These are phyloP conservation scores for Thermophis baileyi DNA, from an alignment of 2,113 vertebrate species.

Conservation along the genomic window DNA sequence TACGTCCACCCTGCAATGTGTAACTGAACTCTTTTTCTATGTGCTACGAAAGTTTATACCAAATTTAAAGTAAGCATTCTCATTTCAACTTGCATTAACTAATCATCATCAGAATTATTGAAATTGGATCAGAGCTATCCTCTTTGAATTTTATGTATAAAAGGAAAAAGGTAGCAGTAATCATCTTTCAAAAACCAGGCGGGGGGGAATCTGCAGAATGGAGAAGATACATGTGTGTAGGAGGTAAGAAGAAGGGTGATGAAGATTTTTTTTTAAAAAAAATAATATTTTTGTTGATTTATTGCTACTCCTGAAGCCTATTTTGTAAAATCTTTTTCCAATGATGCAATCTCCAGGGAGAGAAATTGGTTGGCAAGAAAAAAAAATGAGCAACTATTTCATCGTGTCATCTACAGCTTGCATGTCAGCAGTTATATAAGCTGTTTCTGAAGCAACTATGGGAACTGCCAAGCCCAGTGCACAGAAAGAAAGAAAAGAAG, in stretches of 20 bases:
- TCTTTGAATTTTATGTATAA: neutral
- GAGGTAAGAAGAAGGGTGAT: neutral
- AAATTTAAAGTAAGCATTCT: neutral
- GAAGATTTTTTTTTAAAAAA: slow-evolving; percentile 29
- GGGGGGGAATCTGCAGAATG: neutral
- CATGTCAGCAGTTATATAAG: slow-evolving; percentile 10
- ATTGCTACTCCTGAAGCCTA: slow-evolving; percentile 46
- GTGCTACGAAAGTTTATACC: neutral
- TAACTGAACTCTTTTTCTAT: neutral
- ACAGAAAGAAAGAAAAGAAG: neutral
- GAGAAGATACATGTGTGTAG: neutral
- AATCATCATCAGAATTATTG: neutral
- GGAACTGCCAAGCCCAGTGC: neutral
- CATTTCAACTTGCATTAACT: neutral
- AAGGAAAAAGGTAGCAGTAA: neutral
- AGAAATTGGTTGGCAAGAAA: slow-evolving; percentile 2
- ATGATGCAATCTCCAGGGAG: slow-evolving; percentile 51
- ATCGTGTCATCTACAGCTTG: slow-evolving; percentile 7
- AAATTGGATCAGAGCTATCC: neutral
- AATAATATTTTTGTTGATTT: slow-evolving; percentile 38
- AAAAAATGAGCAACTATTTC: slow-evolving; percentile 20
- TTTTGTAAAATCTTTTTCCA: slow-evolving; percentile 54
- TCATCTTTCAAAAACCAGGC: neutral
- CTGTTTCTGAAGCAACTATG: slow-evolving; percentile 19
- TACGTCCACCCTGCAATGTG: neutral